A percentile compares a stretch with the other conserved stretches of the same genome.
Conservation (phyloP, 2,888 invertebrate species). For the Pyrgus malvae region DNA sequence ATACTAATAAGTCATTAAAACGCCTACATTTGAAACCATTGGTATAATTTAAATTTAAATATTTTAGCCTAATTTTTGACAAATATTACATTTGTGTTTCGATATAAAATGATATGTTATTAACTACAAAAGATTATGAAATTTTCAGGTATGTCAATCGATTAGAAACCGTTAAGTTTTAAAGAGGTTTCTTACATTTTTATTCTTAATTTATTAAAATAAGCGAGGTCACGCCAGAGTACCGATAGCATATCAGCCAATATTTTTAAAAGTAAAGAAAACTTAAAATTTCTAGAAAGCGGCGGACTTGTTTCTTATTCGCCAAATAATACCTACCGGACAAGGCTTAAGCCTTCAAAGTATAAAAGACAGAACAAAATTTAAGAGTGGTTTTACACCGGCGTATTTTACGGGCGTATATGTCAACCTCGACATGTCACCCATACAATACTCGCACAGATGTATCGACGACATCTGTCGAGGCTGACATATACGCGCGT, state of each 20-base stretch:
- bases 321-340: no score
- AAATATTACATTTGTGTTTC: conserved; percentile 32
- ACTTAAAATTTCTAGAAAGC: not conserved
- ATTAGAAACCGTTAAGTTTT: conserved; percentile 41
- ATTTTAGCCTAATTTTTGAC: conserved; percentile 40
- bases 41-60: conserved; percentile 33
- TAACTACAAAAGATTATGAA: conserved; percentile 58
- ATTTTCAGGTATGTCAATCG: conserved; percentile 53
- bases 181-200: conserved; percentile 12
- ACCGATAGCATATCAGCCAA: conserved; percentile 56
- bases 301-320: not conserved
- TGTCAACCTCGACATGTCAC: no score
- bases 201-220: conserved; percentile 37
- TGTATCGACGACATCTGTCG: no score
- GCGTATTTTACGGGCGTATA: no score
- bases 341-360: no score
- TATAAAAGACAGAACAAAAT: no score
- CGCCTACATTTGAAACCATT: conserved; percentile 52
- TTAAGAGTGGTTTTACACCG: no score
- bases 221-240: conserved; percentile 48
- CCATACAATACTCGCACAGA: no score
- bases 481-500: no score
- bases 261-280: not conserved
- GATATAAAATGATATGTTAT: conserved; percentile 67
- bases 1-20: conserved; percentile 48